Base-by-base conservation (phyloP, 1,140 invertebrate genomes). In the Archivesica marissinica region DNA sequence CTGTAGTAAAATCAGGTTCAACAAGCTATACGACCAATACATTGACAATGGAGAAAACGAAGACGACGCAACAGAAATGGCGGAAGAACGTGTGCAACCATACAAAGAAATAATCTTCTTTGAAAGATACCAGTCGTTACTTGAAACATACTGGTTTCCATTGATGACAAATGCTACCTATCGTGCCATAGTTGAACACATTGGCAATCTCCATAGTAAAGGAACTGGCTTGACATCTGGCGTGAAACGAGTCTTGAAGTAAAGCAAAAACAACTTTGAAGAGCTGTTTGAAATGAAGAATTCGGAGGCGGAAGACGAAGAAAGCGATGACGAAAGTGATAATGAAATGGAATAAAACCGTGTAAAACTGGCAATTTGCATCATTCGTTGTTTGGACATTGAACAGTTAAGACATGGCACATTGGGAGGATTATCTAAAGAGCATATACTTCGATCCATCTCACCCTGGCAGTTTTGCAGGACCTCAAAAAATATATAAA, bases 141-240 rank as follows among this genome's bases (percentile, higher is more conserved):
- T 77, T n/a, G 74, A 77, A 77, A 35, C 41, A 30, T 77, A 56
- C 52, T 77, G 50, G 74, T 77, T 77, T 77, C 74, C 74, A 35
- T 23, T 76, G 41, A 76, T 9, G 72, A 30, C 47, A 9, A 76
- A 66, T 66, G 35, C 61, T 6, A 66, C 61, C 23, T 33, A 66
- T 66, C 61, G 61, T 66, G 23, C 3, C 4, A 52, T 76, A 9
- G 50, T 76, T 28, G 50, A 50, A 30, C 44, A 76, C 33, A 76
- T 76, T 17, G 23, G 30, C 30, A 33, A 76, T 4, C 44, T 76
- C 7, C 44, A 33, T 38, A 66, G 35, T 35, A 66, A 66, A 66
- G 61, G 44, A n/a, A 33, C 54, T 6, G 54, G 72, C 25, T 52
- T 56, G 30, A 15, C 41, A 35, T 28, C 72, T 33, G 33, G 9